These are phyloP conservation scores for Xylocopa sonorina DNA, from an alignment of 1,140 invertebrate species.

Conservation along the genomic window DNA sequence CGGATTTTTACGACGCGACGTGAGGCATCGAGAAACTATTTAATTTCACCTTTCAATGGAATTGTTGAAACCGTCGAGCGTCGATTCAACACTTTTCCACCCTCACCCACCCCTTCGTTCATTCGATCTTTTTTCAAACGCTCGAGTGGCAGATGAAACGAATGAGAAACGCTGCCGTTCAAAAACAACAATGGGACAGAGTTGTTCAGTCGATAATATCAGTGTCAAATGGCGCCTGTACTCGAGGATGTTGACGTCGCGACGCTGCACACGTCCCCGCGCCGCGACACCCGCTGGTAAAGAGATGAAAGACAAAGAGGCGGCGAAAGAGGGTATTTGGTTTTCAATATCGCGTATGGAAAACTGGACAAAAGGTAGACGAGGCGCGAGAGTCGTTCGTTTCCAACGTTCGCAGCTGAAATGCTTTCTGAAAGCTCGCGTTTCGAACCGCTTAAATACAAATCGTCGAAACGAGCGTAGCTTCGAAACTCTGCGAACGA, in stretches of 20 bases:
- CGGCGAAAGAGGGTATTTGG: constrained; percentile 12
- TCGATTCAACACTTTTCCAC: neutral
- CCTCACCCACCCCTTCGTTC: neutral
- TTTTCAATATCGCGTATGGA: neutral
- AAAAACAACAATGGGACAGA: no score
- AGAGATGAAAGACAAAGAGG: constrained; percentile 38
- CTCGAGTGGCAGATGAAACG: neutral
- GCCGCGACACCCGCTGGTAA: neutral
- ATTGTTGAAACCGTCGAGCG: neutral
- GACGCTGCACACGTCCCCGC: constrained; percentile 18
- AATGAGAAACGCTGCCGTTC: constrained; percentile 33
- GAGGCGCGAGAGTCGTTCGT: constrained; percentile 40
- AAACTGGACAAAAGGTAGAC: constrained; percentile 18
- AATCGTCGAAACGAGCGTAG: neutral
- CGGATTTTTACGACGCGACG: no score
- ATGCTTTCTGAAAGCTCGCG: neutral
- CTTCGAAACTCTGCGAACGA: no score
- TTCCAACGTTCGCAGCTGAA: neutral
- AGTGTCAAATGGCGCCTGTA: constrained; percentile 32
- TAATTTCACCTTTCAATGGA: neutral
- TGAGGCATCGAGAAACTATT: no score
- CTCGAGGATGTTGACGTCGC: constrained; percentile 34
- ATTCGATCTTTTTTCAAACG: neutral
- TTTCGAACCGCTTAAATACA: constrained; percentile 1
- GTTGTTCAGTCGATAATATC: constrained; percentile 41